phyloP scores from a whole-genome alignment of 2,113 vertebrate species.

The Ammodytes dubius region DNA sequence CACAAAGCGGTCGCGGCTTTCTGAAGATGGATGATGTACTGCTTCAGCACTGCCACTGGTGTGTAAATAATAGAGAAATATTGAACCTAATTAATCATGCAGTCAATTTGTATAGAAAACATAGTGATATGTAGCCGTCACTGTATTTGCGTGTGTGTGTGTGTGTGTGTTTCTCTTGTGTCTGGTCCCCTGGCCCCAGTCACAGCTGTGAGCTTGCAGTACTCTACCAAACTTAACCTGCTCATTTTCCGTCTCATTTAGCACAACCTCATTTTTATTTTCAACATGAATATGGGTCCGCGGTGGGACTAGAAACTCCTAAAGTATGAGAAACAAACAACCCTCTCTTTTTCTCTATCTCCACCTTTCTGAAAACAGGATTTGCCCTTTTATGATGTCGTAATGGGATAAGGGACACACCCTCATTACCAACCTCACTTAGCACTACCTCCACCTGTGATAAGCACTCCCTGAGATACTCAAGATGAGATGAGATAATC shows the following conservation, averaged over 20 bases:
- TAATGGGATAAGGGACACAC: too few species aligned
- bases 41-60: conserved; percentile 9
- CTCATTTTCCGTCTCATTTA: conserved; percentile 63
- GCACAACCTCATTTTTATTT: conserved; percentile 3
- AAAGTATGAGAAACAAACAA: too few species aligned
- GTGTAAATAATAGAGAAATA: conserved; percentile 60
- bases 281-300: too few species aligned
- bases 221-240: conserved; percentile 35
- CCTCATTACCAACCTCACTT: too few species aligned
- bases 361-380: too few species aligned
- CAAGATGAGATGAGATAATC: too few species aligned
- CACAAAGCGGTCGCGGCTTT: conserved; percentile 14
- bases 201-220: conserved; percentile 50
- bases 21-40: conserved; percentile 39
- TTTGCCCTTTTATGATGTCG: too few species aligned
- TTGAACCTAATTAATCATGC: conserved; percentile 50
- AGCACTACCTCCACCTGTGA: too few species aligned
- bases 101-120: conserved; percentile 23
- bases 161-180: conserved; percentile 8
- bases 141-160: conserved; percentile 11
- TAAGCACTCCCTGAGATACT: too few species aligned
- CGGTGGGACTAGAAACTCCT: too few species aligned
- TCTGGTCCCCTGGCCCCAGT: background rate
- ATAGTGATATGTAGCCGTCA: conserved; percentile 12
- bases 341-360: too few species aligned